Evolutionary conservation across 2,888 invertebrate genomes (phyloP).

Genomic region (Ormyrus nitidulus): DNA sequence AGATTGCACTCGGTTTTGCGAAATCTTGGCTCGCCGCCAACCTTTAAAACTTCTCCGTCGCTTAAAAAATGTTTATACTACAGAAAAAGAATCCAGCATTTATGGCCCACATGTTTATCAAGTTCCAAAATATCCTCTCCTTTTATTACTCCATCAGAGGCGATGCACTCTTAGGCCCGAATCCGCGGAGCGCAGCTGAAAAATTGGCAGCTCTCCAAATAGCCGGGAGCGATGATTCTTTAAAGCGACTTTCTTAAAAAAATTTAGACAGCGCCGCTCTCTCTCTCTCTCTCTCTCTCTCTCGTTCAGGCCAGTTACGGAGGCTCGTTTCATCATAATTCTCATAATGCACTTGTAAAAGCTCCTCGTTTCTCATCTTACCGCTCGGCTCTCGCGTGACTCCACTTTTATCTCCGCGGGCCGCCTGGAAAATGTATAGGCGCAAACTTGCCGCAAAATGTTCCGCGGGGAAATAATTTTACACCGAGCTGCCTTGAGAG

Average conservation of each 20-base stretch:
- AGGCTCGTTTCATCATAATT: slow-evolving; percentile 20
- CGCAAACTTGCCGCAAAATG: slow-evolving; percentile 5
- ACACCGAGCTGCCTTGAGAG: background rate
- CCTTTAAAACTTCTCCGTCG: too few species aligned
- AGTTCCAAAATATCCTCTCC: too few species aligned
- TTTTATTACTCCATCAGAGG: background rate
- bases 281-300: too few species aligned
- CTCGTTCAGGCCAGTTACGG: background rate
- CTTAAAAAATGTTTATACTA: too few species aligned
- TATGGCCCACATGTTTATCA: too few species aligned
- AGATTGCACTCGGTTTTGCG: too few species aligned
- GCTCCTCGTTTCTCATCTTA: background rate
- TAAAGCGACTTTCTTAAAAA: slow-evolving; percentile 24
- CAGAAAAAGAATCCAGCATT: too few species aligned
- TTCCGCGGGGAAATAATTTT: slow-evolving; percentile 24
- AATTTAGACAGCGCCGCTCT: background rate
- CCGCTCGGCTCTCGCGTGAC: background rate
- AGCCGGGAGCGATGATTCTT: slow-evolving; percentile 10
- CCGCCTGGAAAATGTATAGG: slow-evolving; percentile 15
- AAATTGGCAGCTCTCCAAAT: slow-evolving; percentile 32
- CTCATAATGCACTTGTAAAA: slow-evolving; percentile 19
- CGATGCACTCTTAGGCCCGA: background rate
- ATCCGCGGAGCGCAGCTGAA: background rate
- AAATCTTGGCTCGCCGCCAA: too few species aligned
- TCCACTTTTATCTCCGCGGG: background rate